phyloP scores from a whole-genome alignment of 1,140 invertebrate species.

The Cydia pomonella region DNA sequence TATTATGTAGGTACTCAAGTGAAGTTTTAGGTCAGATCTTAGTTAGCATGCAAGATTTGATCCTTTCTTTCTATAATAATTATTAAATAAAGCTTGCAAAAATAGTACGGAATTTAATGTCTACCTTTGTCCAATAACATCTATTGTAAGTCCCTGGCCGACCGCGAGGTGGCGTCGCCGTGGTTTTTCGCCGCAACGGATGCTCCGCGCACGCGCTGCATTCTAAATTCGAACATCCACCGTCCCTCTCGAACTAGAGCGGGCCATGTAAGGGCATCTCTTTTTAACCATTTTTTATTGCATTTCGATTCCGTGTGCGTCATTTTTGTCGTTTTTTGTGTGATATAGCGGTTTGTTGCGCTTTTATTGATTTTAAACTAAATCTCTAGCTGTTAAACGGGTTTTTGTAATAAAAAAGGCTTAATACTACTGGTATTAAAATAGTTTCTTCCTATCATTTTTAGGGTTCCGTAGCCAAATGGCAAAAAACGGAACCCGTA shows the following conservation, averaged over 20 bases:
- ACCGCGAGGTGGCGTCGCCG: slow-evolving; percentile 67
- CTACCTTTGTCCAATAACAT: background rate
- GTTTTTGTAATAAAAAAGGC: background rate
- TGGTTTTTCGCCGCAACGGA: slow-evolving; percentile 75
- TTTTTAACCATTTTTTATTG: slow-evolving; percentile 70
- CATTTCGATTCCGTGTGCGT: slow-evolving; percentile 77
- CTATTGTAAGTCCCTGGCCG: slow-evolving; percentile 6
- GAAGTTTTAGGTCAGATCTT: too few species aligned
- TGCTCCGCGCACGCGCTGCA: slow-evolving; percentile 77
- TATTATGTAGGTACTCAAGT: too few species aligned
- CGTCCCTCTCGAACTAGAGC: slow-evolving; percentile 61
- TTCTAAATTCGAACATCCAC: slow-evolving; percentile 74
- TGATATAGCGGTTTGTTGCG: slow-evolving; percentile 61
- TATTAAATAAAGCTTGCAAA: too few species aligned
- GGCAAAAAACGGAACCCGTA: too few species aligned
- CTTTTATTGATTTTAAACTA: slow-evolving; percentile 58
- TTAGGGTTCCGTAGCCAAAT: too few species aligned
- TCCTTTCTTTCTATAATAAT: too few species aligned
- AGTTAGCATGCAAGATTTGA: too few species aligned
- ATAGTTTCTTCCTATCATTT: too few species aligned
- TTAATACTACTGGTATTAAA: too few species aligned
- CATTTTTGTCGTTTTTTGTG: slow-evolving; percentile 74
- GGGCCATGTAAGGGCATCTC: slow-evolving; percentile 54
- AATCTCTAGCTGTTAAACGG: background rate
- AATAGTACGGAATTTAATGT: background rate